phyloP scores from a whole-genome alignment of 2,113 vertebrate genomes.

The Cavia porcellus region DNA sequence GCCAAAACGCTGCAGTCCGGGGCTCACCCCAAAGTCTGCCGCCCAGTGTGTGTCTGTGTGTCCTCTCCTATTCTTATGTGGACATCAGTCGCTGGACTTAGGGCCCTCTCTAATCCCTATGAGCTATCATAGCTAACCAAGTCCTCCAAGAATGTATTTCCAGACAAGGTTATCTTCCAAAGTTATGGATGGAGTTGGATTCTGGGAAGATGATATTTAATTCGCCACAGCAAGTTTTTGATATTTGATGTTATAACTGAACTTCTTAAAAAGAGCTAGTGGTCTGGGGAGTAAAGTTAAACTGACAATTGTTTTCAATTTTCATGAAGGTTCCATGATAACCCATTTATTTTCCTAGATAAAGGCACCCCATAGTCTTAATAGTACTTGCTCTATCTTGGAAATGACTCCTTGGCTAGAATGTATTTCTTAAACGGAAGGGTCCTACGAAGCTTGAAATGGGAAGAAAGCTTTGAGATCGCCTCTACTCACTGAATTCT shows the following conservation, averaged over 20 bases:
- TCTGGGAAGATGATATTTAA: neutral
- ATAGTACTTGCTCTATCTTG: neutral
- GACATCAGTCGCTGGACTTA: too few relatives aligned
- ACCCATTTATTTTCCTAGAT: neutral
- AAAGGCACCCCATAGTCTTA: neutral
- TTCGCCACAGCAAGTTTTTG: neutral
- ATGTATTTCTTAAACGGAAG: neutral
- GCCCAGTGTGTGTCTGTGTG: neutral
- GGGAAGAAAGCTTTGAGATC: neutral
- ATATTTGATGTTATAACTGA: neutral
- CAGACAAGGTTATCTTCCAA: neutral
- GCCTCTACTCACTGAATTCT: neutral
- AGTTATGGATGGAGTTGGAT: neutral
- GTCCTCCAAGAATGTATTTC: neutral
- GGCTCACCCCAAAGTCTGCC: neutral
- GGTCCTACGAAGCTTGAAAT: neutral
- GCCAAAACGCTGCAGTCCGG: neutral
- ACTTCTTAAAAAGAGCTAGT: neutral
- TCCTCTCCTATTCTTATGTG: neutral
- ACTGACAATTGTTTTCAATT: neutral
- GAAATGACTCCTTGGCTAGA: neutral
- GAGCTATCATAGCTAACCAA: neutral
- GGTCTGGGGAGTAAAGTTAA: neutral
- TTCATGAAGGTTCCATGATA: neutral
- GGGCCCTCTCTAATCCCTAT: neutral